Evolutionary conservation across 1,140 invertebrate species (phyloP).

Genomic region (Rhizoglyphus robini): DNA sequence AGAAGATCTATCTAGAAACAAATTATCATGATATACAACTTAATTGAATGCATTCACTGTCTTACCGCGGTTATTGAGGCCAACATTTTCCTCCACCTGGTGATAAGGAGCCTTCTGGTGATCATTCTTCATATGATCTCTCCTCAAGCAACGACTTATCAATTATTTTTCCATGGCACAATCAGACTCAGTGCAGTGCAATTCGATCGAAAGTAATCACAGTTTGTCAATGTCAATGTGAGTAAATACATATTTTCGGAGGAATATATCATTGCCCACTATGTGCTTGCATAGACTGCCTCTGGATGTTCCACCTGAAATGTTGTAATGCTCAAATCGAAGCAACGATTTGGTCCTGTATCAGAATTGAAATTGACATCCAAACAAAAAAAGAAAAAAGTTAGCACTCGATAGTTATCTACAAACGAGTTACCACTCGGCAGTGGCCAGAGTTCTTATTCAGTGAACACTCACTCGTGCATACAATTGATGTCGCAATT

Average conservation of each 20-base stretch:
- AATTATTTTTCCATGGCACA: no score
- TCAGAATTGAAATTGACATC: constrained; percentile 67
- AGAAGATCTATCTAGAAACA: no score
- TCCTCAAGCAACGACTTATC: no score
- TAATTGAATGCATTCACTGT: no score
- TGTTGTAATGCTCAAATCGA: constrained; percentile 72
- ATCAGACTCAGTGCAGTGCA: no score
- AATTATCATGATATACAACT: no score
- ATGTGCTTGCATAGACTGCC: constrained; percentile 40
- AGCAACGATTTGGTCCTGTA: constrained; percentile 68
- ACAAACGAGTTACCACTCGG: constrained; percentile 36
- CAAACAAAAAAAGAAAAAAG: constrained; percentile 31
- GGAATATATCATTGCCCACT: constrained; percentile 11
- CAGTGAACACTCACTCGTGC: constrained; percentile 32
- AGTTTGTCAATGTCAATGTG: constrained; percentile 19
- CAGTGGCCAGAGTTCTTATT: constrained; percentile 68
- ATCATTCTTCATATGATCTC: no score
- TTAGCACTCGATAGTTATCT: not conserved
- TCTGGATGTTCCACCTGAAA: constrained; percentile 58
- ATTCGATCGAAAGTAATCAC: no score
- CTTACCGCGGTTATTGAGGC: no score
- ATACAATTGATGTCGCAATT: constrained; percentile 16
- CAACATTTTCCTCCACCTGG: no score
- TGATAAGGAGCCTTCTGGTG: no score
- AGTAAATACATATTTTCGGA: constrained; percentile 20